Percentiles rank a stretch among this genome's conserved stretches.
These are phyloP conservation scores for Camptogramma bilineatum DNA, from an alignment of 2,888 invertebrate species.

Conservation along the genomic window DNA sequence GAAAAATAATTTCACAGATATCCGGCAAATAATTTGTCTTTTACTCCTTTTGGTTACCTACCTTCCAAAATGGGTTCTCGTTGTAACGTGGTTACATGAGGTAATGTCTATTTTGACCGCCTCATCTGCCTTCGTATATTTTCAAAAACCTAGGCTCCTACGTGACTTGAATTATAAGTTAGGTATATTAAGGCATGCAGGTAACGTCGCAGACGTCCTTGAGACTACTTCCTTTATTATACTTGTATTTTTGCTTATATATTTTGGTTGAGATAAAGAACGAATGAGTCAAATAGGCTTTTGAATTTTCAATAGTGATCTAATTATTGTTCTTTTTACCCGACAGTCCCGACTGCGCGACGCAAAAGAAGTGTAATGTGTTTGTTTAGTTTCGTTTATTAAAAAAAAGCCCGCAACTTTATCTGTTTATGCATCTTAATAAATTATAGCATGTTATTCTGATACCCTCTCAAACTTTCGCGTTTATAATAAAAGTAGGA, in stretches of 20 bases:
- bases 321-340: no score
- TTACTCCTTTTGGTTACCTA: not conserved
- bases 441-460: no score
- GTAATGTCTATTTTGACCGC: constrained; percentile 50
- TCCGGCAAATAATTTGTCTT: no score
- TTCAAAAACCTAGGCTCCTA: constrained; percentile 47
- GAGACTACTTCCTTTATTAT: constrained; percentile 51
- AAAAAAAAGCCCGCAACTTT: no score
- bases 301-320: not conserved
- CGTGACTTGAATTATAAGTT: constrained; percentile 55
- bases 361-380: no score
- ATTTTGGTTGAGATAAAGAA: constrained; percentile 28
- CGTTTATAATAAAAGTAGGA: not conserved
- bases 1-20: no score
- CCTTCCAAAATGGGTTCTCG: not conserved
- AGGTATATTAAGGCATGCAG: constrained; percentile 53
- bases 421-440: no score
- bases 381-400: no score
- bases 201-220: constrained; percentile 60
- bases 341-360: no score
- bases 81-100: constrained; percentile 35
- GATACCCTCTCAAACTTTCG: not conserved
- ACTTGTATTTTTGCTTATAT: constrained; percentile 46
- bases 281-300: not conserved
- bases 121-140: constrained; percentile 42